phyloP scores from a whole-genome alignment of 23 tunicate species.

The Clavelina lepadiformis region DNA sequence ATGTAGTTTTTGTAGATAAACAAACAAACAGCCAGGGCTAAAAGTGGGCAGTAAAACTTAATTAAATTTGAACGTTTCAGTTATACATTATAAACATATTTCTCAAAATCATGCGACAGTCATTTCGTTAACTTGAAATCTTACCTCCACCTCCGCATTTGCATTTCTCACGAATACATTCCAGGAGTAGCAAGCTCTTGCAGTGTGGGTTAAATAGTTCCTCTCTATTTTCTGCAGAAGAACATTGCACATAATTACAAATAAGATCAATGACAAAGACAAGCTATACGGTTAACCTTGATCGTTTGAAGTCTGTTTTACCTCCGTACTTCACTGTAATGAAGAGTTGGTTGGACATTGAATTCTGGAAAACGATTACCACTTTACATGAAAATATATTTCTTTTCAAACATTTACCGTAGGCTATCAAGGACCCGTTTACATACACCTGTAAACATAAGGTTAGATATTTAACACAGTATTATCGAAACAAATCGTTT shows the following conservation, averaged over 20 bases:
- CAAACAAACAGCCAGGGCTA: no score
- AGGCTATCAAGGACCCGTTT: no score
- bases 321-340: constrained; percentile 32
- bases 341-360: constrained; percentile 28
- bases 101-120: no score
- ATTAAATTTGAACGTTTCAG: no score
- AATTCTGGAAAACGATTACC: neutral
- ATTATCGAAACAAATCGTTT: no score
- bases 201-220: constrained; percentile 86
- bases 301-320: neutral
- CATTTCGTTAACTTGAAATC: no score
- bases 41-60: no score
- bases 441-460: no score
- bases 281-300: neutral
- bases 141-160: constrained; percentile 55
- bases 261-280: neutral
- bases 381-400: neutral
- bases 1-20: no score
- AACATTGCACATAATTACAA: neutral
- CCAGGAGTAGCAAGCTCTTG: constrained; percentile 58
- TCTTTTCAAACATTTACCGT: no score
- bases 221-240: constrained; percentile 40
- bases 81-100: no score
- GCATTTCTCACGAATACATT: constrained; percentile 83
- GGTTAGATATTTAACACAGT: no score